Evolutionary conservation across 2,113 vertebrate genomes (phyloP).

Genomic region (Cavia porcellus): DNA sequence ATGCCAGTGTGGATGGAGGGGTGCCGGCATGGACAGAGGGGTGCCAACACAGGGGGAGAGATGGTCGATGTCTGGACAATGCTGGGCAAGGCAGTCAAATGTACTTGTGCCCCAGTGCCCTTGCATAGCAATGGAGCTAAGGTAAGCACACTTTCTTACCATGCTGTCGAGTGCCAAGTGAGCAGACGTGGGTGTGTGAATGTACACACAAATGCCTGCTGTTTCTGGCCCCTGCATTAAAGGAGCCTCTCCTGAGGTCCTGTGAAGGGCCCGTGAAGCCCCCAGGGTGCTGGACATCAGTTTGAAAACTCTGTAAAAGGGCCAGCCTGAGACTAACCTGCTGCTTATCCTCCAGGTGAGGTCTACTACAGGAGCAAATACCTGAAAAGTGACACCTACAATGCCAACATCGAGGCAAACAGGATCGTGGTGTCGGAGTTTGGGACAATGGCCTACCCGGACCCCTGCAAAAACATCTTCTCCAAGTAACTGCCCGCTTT

Average conservation of each 20-base stretch:
- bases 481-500: constrained; percentile 90
- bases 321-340: background rate
- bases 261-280: background rate
- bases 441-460: constrained; percentile 96
- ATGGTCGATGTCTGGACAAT: no score
- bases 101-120: background rate
- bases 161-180: background rate
- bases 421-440: constrained; percentile 96
- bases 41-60: rapidly evolving
- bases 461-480: constrained; percentile 97
- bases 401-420: constrained; percentile 91
- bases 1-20: no score
- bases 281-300: background rate
- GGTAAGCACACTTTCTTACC: background rate
- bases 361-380: constrained; percentile 96
- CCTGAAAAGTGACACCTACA: constrained; percentile 94
- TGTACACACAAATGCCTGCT: rapidly evolving
- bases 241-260: background rate
- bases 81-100: rapidly evolving
- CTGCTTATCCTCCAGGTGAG: constrained; percentile 89
- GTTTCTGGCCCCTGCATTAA: rapidly evolving
- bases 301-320: background rate
- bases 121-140: background rate
- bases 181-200: background rate
- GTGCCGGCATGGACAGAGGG: no score